These are phyloP conservation scores for Oxycera nigricornis DNA, from an alignment of 2,888 invertebrate species.

Conservation along the genomic window DNA sequence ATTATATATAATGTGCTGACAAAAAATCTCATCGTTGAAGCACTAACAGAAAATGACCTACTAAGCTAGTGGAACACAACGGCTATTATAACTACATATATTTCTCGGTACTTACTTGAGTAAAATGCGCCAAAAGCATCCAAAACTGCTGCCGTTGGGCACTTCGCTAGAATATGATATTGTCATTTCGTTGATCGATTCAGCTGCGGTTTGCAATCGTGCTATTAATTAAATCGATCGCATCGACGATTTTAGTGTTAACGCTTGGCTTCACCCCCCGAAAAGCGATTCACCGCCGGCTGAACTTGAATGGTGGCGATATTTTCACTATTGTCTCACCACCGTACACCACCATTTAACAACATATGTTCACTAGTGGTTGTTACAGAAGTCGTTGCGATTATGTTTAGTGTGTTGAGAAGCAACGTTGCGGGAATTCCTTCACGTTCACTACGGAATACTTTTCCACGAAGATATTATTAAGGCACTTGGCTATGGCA, in stretches of 20 bases:
- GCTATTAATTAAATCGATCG: neutral
- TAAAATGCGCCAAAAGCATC: constrained; percentile 90
- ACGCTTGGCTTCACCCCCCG: neutral
- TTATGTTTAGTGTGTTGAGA: neutral
- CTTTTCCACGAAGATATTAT: constrained; percentile 20
- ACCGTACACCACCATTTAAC: neutral
- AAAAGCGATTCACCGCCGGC: neutral
- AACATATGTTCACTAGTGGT: constrained; percentile 5
- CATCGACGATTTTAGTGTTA: neutral
- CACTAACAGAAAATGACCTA: too few species aligned
- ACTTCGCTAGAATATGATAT: constrained; percentile 90
- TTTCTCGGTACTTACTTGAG: constrained; percentile 72
- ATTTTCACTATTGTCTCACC: constrained; percentile 18
- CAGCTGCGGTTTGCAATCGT: constrained; percentile 7
- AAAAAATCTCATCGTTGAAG: neutral
- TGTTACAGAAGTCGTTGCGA: neutral
- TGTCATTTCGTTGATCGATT: constrained; percentile 69
- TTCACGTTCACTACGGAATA: constrained; percentile 19
- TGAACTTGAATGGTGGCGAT: neutral
- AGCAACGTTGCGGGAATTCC: constrained; percentile 9
- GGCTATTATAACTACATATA: neutral
- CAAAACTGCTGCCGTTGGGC: constrained; percentile 90
- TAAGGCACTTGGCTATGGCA: constrained; percentile 21
- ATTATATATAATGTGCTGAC: neutral
- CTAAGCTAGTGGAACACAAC: too few species aligned